Conservation (phyloP, 2,888 invertebrate genomes). For the Apocheima hispidaria region DNA sequence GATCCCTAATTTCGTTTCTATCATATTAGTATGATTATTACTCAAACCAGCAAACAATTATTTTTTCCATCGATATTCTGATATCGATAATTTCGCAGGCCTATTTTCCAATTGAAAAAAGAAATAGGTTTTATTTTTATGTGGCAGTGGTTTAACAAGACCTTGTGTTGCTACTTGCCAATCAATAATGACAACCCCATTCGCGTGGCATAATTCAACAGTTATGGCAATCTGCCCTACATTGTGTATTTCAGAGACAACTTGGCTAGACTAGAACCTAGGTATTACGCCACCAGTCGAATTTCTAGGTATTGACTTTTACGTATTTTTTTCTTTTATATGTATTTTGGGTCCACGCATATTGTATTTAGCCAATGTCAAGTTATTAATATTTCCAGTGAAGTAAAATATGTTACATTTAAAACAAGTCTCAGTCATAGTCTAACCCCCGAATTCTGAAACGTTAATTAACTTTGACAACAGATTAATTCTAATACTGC, state of each 20-base stretch:
- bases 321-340: too few relatives aligned
- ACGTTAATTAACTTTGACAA: too few relatives aligned
- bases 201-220: conserved; percentile 7
- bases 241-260: background rate
- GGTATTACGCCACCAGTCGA: background rate
- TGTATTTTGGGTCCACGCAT: too few relatives aligned
- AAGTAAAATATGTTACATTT: too few relatives aligned
- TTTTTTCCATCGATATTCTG: background rate
- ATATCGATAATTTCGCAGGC: background rate
- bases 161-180: background rate
- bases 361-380: too few relatives aligned
- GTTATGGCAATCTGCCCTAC: conserved; percentile 4
- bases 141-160: background rate
- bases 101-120: background rate
- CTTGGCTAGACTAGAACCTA: background rate
- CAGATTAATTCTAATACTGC: too few relatives aligned
- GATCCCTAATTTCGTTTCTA: too few relatives aligned
- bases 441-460: too few relatives aligned
- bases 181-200: conserved; percentile 5
- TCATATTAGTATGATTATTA: too few relatives aligned
- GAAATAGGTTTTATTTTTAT: background rate
- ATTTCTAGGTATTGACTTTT: background rate
- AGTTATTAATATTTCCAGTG: too few relatives aligned
- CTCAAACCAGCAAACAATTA: background rate
- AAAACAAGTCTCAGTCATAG: too few relatives aligned